Evolutionary conservation across 2,797 vertebrate genomes (phyloP), one percentile per base, ranked within the genome.

Genomic region (Peromyscus melanophrys): DNA sequence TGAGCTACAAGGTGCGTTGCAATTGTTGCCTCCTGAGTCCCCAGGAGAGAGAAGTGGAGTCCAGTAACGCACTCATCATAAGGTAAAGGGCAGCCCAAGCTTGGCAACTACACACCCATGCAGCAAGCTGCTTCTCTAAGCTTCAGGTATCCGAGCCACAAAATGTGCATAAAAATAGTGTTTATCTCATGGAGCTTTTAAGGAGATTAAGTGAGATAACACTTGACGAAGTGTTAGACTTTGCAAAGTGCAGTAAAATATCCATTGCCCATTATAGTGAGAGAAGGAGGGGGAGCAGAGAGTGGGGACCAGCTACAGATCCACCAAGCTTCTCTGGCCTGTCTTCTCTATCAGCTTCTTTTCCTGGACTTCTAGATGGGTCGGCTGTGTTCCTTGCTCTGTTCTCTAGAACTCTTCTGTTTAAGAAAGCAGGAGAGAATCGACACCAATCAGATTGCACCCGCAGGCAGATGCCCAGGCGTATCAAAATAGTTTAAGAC

Each of bases 401-500:
- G 21, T 43, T 67, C 63, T 55, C 73, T 16, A 78, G 75, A 69
- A n/a, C 29, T 92, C 46, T 65, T 91, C 3, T 0, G 71, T 69
- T 93, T 46, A 75, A 81, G 71, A 94, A 84, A 12, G 52, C 84
- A 88, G 43, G 75, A 92, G 69, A 81, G 76, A 77, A n/a, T 11
- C 40, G 71, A 82, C 55, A 7, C 31, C 11, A 11, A 17, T 82
- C 21, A 65, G 55, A 82, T 7, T 59, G 52, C 34, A 59, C 31
- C 40, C 14, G 67, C 81, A 73, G 78, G 40, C 40, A 96, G 83
- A 96, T 63, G 76, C 13, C 34, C 61, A 29, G 37, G 59, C 40
- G 21, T 80, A 82, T 34, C 77, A 71, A 94, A 92, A 95, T 8
- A 93, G 85, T 43, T 92, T 57, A 71, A 71, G 94, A 94, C 57